Conservation (phyloP, 2,797 vertebrate genomes). For the Melanogrammus aeglefinus region DNA sequence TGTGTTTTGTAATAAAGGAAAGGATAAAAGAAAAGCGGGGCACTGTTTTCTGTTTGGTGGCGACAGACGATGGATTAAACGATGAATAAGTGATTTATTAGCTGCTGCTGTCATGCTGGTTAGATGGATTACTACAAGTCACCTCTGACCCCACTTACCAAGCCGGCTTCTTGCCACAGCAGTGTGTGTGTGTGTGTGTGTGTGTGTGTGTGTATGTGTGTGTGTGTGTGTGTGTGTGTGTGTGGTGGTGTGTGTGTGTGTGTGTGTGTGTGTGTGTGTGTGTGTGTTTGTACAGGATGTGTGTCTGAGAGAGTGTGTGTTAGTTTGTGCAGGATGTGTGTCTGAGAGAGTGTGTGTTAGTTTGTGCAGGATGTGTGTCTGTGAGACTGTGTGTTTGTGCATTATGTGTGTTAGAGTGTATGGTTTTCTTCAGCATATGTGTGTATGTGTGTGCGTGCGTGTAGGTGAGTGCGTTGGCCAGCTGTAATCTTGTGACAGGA, state of each 20-base stretch:
- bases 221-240: no score
- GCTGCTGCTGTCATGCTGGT: slow-evolving; percentile 80
- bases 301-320: no score
- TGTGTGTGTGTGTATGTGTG: slow-evolving; percentile 23
- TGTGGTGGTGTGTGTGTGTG: no score
- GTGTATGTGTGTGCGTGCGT: slow-evolving; percentile 38
- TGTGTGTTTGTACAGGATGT: no score
- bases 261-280: no score
- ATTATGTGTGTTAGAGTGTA: slow-evolving; percentile 34
- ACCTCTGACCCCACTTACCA: slow-evolving; percentile 83
- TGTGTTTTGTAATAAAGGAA: slow-evolving; percentile 43
- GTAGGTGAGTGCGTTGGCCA: slow-evolving; percentile 67
- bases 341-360: no score
- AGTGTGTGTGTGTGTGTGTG: slow-evolving; percentile 43
- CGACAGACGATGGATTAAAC: slow-evolving; percentile 81
- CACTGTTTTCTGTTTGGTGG: slow-evolving; percentile 73
- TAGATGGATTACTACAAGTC: slow-evolving; percentile 83
- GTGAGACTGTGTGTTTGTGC: no score
- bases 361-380: slow-evolving; percentile 2
- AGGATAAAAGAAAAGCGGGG: slow-evolving; percentile 17
- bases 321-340: no score
- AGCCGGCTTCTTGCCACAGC: slow-evolving; percentile 63
- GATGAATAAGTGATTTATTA: slow-evolving; percentile 87
- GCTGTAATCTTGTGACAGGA: slow-evolving; percentile 81
- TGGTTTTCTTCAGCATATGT: slow-evolving; percentile 26